Evolutionary conservation across 2,113 vertebrate species (phyloP), one percentile per base, ranked within the genome.

Genomic region (Marcusenius ussheri): DNA sequence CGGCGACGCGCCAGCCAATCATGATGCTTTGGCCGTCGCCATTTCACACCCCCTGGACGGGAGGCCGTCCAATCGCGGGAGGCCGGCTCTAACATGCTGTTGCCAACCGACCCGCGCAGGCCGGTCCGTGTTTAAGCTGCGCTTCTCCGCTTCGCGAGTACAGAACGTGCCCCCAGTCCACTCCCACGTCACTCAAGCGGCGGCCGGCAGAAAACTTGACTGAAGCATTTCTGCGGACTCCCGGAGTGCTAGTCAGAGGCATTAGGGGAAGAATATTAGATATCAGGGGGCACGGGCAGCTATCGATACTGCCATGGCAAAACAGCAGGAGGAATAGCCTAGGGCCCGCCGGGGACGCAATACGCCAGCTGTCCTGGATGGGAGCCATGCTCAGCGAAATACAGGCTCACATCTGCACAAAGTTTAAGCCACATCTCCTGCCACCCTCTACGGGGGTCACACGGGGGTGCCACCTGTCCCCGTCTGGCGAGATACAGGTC

Each of bases 41-140:
- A 21, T 49, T 46, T 88, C 85, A 85, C 88, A 21, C 62, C 80
- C 84, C 74, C 39, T 39, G 21, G 62, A 90, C 87, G 87, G 74
- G 77, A 56, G 53, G 46, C 35, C 9, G 21, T 15, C 62, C 27
- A 27, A 89, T 39, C 47, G 3, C 21, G 27, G 17, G 70, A 89
- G 47, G 47, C 10, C 42, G 45, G 24, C 45, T 47, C 6, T 86
- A 24, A 86, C 21, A 2, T 27, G 24, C 47, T 42, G 74, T 90
- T 87, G 70, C 88, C 70, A 39, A 15, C 39, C 89, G 84, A 5
- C 83, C 87, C 88, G 35, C 89, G 85, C 90, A 87, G 88, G 1
- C 74, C n/a, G 74, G 74, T 19, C 39, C 35, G 15, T 19, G 74
- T 80, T 35, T 35, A 77, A 77, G 70, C 70, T 17, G 9, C 31